Evolutionary conservation across 2,797 vertebrate genomes (phyloP).

Genomic region (Tragopan temminckii): DNA sequence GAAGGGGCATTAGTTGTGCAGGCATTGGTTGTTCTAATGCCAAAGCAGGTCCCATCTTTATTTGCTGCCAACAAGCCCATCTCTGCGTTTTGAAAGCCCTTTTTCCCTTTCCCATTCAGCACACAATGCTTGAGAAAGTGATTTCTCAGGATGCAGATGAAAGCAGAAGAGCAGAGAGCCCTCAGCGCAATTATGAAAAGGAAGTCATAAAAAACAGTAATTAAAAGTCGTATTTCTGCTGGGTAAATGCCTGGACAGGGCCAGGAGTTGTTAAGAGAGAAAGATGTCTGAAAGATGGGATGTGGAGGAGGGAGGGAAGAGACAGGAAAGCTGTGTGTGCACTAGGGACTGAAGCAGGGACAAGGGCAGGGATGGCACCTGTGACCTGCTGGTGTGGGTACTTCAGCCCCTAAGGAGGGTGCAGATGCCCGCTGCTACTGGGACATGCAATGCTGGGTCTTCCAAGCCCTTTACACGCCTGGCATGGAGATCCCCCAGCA

Average conservation of each 20-base stretch:
- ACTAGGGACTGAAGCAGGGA: background rate
- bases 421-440: background rate
- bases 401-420: background rate
- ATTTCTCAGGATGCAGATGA: slow-evolving; percentile 65
- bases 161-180: slow-evolving; percentile 48
- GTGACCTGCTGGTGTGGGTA: background rate
- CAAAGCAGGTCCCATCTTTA: background rate
- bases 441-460: background rate
- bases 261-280: background rate
- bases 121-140: background rate
- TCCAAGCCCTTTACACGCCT: background rate
- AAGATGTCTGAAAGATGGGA: background rate
- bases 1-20: background rate
- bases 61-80: slow-evolving; percentile 17
- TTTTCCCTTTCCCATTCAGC: background rate
- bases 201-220: slow-evolving; percentile 67
- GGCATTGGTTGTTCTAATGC: background rate
- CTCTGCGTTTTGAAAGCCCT: background rate
- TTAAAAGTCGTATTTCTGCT: slow-evolving; percentile 68
- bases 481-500: background rate
- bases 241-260: slow-evolving; percentile 38
- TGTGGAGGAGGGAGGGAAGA: background rate
- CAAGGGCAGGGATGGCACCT: background rate
- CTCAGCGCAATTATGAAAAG: slow-evolving; percentile 56
- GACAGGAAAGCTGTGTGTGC: background rate